phyloP scores from a whole-genome alignment of 2,888 invertebrate species.

The Pilophorus perplexus region DNA sequence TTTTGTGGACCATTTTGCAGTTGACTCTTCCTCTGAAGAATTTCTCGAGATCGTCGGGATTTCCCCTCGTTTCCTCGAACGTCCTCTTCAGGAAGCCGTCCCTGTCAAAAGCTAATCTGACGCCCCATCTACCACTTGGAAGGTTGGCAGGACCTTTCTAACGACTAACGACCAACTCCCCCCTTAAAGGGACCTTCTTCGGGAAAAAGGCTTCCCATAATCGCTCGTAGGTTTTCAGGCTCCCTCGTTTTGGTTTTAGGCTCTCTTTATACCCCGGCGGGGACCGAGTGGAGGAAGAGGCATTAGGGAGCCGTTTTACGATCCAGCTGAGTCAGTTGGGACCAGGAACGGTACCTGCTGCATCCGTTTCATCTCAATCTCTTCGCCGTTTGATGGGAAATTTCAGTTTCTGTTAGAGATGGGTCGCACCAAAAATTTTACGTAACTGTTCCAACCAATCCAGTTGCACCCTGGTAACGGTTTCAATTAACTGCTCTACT shows the following conservation, averaged over 20 bases:
- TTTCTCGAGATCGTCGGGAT: too few species aligned
- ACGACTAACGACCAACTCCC: conserved; percentile 3
- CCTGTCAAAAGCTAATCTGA: neutral
- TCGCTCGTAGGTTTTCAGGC: conserved; percentile 3
- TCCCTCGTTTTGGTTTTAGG: conserved; percentile 11
- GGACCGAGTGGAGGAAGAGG: too few species aligned
- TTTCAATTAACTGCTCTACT: too few species aligned
- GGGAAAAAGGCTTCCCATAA: conserved; percentile 16
- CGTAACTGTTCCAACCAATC: too few species aligned
- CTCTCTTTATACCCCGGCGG: neutral
- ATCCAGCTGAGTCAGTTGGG: conserved; percentile 21
- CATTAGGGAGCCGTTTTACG: conserved; percentile 20
- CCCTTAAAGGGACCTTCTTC: neutral
- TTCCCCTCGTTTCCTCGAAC: too few species aligned
- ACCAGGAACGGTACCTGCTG: conserved; percentile 15
- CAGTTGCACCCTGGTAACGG: too few species aligned
- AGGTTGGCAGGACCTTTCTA: conserved; percentile 6
- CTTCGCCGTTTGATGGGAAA: too few species aligned
- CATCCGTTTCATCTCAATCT: conserved; percentile 9
- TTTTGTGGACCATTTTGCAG: too few species aligned
- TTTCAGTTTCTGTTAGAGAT: too few species aligned
- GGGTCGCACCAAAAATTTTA: too few species aligned
- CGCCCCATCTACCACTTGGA: conserved; percentile 16
- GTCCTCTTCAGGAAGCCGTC: too few species aligned
- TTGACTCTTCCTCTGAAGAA: too few species aligned